Conservation (phyloP, 2,797 vertebrate species). For the Crenichthys baileyi region DNA sequence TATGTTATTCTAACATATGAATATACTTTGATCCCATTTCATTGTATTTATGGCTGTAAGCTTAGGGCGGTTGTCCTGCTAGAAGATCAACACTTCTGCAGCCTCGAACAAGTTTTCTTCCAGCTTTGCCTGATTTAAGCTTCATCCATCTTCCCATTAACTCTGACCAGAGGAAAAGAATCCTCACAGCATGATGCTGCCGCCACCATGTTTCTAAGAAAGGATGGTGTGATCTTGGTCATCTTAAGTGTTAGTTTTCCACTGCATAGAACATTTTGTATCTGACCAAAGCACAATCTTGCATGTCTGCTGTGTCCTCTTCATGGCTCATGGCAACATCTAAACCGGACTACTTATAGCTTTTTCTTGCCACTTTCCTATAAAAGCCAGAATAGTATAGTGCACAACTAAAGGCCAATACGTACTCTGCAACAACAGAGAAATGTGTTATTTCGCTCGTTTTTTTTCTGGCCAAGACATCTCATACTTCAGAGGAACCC, state of each 20-base stretch:
- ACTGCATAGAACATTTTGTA: too few relatives aligned
- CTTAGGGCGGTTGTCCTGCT: background rate
- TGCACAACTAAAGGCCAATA: too few relatives aligned
- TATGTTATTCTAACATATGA: background rate
- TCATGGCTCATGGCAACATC: too few relatives aligned
- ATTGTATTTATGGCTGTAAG: background rate
- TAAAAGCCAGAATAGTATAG: too few relatives aligned
- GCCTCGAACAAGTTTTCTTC: background rate
- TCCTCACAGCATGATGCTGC: background rate
- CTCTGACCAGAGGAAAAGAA: background rate
- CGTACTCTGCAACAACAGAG: too few relatives aligned
- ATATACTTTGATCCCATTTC: background rate
- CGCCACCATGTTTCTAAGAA: background rate
- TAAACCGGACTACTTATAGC: too few relatives aligned
- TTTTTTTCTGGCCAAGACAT: background rate
- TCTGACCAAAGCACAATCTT: too few relatives aligned
- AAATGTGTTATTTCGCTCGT: too few relatives aligned
- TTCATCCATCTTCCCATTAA: background rate
- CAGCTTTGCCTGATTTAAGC: background rate
- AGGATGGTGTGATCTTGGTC: background rate
- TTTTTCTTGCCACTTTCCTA: too few relatives aligned
- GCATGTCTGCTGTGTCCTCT: too few relatives aligned
- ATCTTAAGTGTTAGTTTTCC: background rate
- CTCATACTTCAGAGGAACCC: background rate
- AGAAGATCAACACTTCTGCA: background rate